Base-by-base conservation (phyloP, 2,113 vertebrate species). In the Tretioscincus oriximinensis region DNA sequence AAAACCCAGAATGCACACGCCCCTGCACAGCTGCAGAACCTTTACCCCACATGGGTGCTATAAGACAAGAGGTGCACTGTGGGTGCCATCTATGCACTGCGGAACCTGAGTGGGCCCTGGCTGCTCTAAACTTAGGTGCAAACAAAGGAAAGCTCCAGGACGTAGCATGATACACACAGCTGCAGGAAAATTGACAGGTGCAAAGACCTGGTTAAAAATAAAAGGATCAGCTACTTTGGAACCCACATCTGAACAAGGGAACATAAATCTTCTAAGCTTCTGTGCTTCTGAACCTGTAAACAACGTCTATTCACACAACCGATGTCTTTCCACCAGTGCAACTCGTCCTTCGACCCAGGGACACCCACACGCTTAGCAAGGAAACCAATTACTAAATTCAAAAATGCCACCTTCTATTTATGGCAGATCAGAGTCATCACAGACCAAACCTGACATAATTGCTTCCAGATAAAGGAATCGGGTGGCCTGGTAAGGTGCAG, bases 361-460 rank as follows among this genome's bases (percentile, higher is more conserved):
- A 31, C 31, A 28, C 61, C 51, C 73, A 66, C 14, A 0, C n/a
- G 2, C 47, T 47, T 0, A 2, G n/a, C 0, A 5, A 41, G n/a
- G 4, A 28, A 12, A 5, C 0, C 3, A 81, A 78, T 86, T 14
- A 61, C 29, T 7, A 28, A 14, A n/a, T 73, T 51, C 75, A n/a
- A 54, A 83, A 79, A 69, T 20, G 35, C 2, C 11, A 9, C 65
- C 26, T 75, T 71, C 81, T 16, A 54, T 6, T 89, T 76, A 66
- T 29, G 81, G 24, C 7, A 1, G 26, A 68, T 66, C 61, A 67
- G 7, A 77, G 77, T 76, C 54, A 24, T 20, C 35, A 0, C n/a
- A 83, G 76, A 81, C 65, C n/a, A 83, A 87, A 72, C 22, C 82
- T 71, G 70, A 64, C 20, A 49, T 73, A 77, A 77, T 3, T 41